These are phyloP conservation scores for Lycocerus yunnanus DNA, from an alignment of 2,888 invertebrate species.

Conservation along the genomic window DNA sequence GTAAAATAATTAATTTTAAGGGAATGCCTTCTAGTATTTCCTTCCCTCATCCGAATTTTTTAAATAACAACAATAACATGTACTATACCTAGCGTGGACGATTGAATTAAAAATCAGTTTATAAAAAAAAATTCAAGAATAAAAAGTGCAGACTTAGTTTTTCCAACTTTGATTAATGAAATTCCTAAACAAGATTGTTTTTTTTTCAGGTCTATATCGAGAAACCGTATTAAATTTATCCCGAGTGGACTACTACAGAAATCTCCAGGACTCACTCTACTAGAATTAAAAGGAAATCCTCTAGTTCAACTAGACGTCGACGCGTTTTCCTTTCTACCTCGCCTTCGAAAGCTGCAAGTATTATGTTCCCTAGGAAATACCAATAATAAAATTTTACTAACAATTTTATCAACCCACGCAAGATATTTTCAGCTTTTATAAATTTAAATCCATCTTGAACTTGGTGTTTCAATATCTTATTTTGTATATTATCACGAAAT, in stretches of 20 bases:
- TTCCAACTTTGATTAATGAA: conserved; percentile 7
- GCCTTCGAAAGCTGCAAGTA: conserved; percentile 80
- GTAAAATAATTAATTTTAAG: not conserved
- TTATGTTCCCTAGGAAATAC: conserved; percentile 41
- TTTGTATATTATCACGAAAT: not conserved
- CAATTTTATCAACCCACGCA: conserved; percentile 1
- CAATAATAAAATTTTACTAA: conserved; percentile 12
- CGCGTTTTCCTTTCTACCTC: conserved; percentile 77
- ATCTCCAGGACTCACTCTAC: conserved; percentile 69
- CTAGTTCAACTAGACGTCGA: conserved; percentile 69
- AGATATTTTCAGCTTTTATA: not conserved
- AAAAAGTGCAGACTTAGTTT: not conserved
- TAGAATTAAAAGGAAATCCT: conserved; percentile 86
- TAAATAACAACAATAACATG: no score
- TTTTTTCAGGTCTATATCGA: conserved; percentile 72
- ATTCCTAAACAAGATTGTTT: conserved; percentile 6
- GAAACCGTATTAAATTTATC: conserved; percentile 80
- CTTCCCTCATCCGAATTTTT: no score
- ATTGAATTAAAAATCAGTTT: not conserved
- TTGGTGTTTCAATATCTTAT: not conserved
- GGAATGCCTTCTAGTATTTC: not conserved
- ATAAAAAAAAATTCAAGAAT: not conserved
- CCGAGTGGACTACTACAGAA: conserved; percentile 71
- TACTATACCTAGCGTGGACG: not conserved
- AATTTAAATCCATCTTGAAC: not conserved